Conservation (phyloP, 2,797 vertebrate species). For the Onychomys arenicola region DNA sequence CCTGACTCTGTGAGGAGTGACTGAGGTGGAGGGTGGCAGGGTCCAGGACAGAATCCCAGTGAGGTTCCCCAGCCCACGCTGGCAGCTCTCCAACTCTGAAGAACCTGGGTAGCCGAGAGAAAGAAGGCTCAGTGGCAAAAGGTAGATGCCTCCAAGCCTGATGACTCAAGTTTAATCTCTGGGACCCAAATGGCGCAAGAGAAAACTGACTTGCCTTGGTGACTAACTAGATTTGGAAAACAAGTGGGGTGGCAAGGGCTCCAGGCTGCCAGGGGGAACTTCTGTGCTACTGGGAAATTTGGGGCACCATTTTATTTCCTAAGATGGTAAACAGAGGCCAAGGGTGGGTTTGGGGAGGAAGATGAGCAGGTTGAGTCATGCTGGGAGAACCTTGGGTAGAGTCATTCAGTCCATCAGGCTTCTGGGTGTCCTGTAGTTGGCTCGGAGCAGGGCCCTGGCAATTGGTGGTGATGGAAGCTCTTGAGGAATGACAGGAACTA, state of each 20-base stretch:
- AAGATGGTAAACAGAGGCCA: background rate
- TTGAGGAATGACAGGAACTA: background rate
- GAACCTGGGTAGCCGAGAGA: background rate
- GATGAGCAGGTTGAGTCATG: background rate
- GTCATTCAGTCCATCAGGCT: fast-evolving
- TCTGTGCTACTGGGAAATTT: background rate
- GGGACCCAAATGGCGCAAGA: background rate
- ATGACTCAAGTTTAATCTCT: background rate
- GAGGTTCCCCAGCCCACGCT: background rate
- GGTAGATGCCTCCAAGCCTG: background rate
- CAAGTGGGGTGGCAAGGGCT: background rate
- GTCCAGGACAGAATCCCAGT: background rate
- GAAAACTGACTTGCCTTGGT: background rate
- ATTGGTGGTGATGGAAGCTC: background rate
- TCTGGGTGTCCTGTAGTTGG: background rate
- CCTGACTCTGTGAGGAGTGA: background rate
- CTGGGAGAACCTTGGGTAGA: background rate
- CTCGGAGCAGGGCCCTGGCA: background rate
- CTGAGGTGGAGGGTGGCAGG: background rate
- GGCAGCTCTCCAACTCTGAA: background rate
- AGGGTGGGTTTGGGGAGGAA: background rate
- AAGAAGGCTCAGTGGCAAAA: too few species aligned
- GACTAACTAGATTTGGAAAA: background rate
- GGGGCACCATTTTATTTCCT: background rate
- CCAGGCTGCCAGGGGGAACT: background rate